These are phyloP conservation scores for Hemaris fuciformis DNA, from an alignment of 2,888 invertebrate genomes.

Conservation along the genomic window DNA sequence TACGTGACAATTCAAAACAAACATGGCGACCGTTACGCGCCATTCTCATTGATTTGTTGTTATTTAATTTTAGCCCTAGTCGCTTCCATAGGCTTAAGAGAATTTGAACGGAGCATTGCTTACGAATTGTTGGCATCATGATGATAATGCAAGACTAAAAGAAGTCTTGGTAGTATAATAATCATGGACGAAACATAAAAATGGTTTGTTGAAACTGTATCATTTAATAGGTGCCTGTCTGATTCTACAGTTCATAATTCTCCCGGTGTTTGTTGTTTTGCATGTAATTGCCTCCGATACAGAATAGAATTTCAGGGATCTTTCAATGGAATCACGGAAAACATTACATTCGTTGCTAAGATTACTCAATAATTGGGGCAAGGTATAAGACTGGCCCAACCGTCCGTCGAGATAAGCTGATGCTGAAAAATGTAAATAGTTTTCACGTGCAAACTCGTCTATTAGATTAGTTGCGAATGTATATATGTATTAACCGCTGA, in stretches of 20 bases:
- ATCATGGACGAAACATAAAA: no score
- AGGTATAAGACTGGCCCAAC: neutral
- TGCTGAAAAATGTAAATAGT: neutral
- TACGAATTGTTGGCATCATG: neutral
- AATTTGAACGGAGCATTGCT: neutral
- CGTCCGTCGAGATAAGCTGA: neutral
- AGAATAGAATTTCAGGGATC: neutral
- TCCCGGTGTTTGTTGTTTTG: neutral
- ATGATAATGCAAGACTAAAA: neutral
- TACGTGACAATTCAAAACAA: constrained; percentile 6
- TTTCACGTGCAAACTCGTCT: neutral
- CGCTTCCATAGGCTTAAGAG: neutral
- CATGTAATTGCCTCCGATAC: neutral
- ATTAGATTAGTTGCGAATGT: constrained; percentile 12
- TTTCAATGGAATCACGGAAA: neutral
- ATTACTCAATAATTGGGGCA: neutral
- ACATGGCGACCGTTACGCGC: constrained; percentile 2
- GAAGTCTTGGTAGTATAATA: no score
- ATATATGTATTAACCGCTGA: constrained; percentile 3
- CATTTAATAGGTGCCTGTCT: neutral
- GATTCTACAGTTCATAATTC: neutral
- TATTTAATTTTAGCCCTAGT: neutral
- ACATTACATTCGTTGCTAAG: neutral
- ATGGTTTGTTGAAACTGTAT: neutral
- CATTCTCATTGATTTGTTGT: constrained; percentile 1